Conservation (phyloP, 2,888 invertebrate genomes). For the Disparrhopalites patrizii region DNA sequence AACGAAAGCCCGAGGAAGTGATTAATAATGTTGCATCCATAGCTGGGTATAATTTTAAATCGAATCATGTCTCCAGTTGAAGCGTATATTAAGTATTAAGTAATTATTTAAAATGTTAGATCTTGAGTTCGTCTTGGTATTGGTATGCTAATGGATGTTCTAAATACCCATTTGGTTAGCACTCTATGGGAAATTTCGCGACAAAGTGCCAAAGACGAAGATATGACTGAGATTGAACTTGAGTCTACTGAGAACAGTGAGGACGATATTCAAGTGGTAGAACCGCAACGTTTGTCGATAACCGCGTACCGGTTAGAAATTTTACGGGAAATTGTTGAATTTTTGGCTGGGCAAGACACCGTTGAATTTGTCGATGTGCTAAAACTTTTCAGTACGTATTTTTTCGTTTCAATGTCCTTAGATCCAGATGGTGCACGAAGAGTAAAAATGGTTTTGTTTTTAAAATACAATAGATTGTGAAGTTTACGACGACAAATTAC, state of each 20-base stretch:
- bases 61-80: too few relatives aligned
- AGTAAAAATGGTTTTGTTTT: background rate
- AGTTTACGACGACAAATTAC: slow-evolving; percentile 13
- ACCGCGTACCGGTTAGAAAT: slow-evolving; percentile 10
- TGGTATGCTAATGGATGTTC: background rate
- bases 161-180: background rate
- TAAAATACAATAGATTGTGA: slow-evolving; percentile 15
- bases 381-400: slow-evolving; percentile 7
- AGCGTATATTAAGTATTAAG: too few relatives aligned
- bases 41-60: slow-evolving; percentile 15
- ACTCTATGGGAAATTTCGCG: slow-evolving; percentile 15
- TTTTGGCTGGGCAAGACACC: slow-evolving; percentile 11
- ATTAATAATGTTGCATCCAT: slow-evolving; percentile 11
- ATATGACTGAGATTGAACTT: too few relatives aligned
- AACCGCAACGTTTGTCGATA: background rate
- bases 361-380: slow-evolving; percentile 1
- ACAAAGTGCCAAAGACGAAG: slow-evolving; percentile 7
- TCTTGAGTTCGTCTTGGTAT: background rate
- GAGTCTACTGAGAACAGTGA: slow-evolving; percentile 2
- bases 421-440: too few relatives aligned
- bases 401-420: background rate
- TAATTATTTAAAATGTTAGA: too few relatives aligned
- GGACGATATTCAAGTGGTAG: slow-evolving; percentile 17
- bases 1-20: slow-evolving; percentile 12
- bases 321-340: slow-evolving; percentile 20